Evolutionary conservation across 2,113 vertebrate genomes (phyloP).

Genomic region (Antechinus stuartii): DNA sequence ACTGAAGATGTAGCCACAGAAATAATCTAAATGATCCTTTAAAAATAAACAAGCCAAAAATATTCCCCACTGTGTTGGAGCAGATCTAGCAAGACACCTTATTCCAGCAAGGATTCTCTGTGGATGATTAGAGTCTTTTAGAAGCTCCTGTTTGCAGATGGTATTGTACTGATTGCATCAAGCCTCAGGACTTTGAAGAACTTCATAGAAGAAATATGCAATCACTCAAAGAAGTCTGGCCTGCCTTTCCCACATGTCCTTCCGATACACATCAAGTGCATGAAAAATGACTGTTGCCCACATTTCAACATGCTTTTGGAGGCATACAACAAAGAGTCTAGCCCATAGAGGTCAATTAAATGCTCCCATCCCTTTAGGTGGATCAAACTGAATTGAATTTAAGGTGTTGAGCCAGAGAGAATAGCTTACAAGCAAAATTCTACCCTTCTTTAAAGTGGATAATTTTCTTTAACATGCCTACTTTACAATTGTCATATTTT

Average conservation of each 20-base stretch:
- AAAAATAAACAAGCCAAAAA: not conserved
- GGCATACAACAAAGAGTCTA: not conserved
- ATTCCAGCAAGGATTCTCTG: not conserved
- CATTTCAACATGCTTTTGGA: not conserved
- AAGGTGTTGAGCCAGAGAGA: not conserved
- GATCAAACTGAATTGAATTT: not conserved
- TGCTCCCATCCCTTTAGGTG: not conserved
- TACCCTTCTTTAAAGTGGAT: not conserved
- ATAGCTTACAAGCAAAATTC: not conserved
- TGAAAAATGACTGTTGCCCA: not conserved
- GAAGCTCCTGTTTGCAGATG: not conserved
- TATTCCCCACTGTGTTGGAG: not conserved
- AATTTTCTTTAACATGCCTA: not conserved
- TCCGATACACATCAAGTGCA: not conserved
- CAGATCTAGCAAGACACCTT: not conserved
- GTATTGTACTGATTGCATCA: too few species aligned
- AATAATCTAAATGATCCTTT: not conserved
- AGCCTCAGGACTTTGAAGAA: not conserved
- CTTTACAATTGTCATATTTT: not conserved
- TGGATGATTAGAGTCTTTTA: not conserved
- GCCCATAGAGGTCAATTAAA: not conserved
- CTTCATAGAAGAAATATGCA: not conserved
- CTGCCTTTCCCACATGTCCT: not conserved
- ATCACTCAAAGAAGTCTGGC: not conserved
- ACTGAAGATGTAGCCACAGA: not conserved